These are phyloP conservation scores for Nezara viridula DNA, from an alignment of 2,888 invertebrate genomes.

Conservation along the genomic window DNA sequence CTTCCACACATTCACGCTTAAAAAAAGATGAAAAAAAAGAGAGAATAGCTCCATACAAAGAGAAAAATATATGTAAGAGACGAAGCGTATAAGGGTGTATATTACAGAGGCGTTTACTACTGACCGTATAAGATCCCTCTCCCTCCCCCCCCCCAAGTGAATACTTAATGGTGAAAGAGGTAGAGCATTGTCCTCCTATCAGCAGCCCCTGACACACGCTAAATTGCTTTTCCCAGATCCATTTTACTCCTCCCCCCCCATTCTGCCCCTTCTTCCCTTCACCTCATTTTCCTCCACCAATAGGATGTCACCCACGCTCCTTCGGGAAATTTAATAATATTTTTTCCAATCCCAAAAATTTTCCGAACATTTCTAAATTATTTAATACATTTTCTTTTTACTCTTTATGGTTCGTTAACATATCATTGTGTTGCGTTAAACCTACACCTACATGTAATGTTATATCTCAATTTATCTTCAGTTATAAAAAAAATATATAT, in stretches of 20 bases:
- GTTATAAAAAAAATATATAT: too few relatives aligned
- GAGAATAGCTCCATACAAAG: background rate
- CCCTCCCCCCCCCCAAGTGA: background rate
- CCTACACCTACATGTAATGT: too few relatives aligned
- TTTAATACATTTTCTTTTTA: background rate
- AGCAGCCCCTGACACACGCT: slow-evolving; percentile 15
- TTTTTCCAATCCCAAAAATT: background rate
- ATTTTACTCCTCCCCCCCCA: background rate
- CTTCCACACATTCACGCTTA: background rate
- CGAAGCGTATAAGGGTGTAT: background rate
- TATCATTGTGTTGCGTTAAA: too few relatives aligned
- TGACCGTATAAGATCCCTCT: background rate
- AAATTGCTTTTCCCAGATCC: slow-evolving; percentile 49
- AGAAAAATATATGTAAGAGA: background rate
- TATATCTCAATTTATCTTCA: too few relatives aligned
- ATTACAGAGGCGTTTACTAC: background rate
- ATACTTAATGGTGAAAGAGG: background rate
- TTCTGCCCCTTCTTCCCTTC: background rate
- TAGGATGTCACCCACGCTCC: slow-evolving; percentile 1
- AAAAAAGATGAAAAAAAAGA: background rate
- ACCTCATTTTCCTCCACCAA: slow-evolving; percentile 30
- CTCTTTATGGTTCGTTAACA: too few relatives aligned
- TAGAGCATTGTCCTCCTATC: slow-evolving; percentile 7
- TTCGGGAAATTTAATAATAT: background rate
- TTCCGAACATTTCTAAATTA: background rate